Conservation (phyloP, 1,140 invertebrate species). For the Lucilia cuprina region DNA sequence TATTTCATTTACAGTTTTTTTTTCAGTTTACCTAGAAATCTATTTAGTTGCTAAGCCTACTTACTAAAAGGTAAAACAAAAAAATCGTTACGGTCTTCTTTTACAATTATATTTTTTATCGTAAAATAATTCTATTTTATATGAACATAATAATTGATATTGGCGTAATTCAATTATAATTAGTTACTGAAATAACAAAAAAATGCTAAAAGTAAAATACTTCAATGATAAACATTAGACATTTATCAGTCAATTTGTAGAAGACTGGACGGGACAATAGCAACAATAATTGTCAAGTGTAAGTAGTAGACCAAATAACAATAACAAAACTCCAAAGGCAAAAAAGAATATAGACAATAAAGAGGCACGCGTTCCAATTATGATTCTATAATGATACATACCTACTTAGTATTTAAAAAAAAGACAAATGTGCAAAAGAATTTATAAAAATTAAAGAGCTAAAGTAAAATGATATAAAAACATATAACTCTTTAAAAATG, state of each 20-base stretch:
- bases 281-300: not conserved
- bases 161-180: constrained; percentile 21
- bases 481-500: constrained; percentile 14
- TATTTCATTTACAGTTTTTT: too few relatives aligned
- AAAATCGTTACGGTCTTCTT: not conserved
- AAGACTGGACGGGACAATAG: not conserved
- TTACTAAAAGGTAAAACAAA: not conserved
- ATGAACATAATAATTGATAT: constrained; percentile 21
- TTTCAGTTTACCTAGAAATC: too few relatives aligned
- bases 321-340: not conserved
- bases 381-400: constrained; percentile 3
- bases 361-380: constrained; percentile 17
- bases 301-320: not conserved
- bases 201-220: not conserved
- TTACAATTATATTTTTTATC: not conserved
- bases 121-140: not conserved
- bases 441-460: not conserved
- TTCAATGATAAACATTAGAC: not conserved
- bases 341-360: not conserved
- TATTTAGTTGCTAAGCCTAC: not conserved
- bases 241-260: constrained; percentile 20
- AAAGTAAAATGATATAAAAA: constrained; percentile 11
- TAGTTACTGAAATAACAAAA: not conserved
- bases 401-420: not conserved
- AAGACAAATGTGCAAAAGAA: not conserved